Base-by-base conservation (phyloP, 2,113 vertebrate species). In the Turnix velox region DNA sequence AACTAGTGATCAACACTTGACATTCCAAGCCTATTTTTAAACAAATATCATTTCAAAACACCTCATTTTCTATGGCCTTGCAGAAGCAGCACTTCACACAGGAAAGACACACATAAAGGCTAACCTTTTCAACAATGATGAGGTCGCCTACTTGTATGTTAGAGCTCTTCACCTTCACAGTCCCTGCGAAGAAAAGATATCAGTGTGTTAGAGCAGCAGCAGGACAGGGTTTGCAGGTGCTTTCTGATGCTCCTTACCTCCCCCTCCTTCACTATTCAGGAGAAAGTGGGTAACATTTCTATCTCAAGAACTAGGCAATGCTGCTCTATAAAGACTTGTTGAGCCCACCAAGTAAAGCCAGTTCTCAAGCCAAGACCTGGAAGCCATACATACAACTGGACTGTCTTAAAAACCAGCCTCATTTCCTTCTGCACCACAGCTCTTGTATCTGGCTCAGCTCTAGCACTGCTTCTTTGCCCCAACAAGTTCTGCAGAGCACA, bases 41-140 rank as follows among this genome's bases (percentile, higher is more conserved):
- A 8, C 7, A 73, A 61, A 19, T 0, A 18, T 2, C 10, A 51
- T 58, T 84, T 57, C 20, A 51, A 68, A 85, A 62, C 4, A 65
- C 3, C 25, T 57, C 20, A 22, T 45, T 76, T 84, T 33, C 62
- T 33, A 25, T 1, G 1, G 8, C 14, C 37, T 17, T 46, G 9
- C 7, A 10, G 73, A 40, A 28, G 17, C 48, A 24, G 9, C 7
- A 6, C 10, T 80, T 93, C 18, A 68, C 49, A 28, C 4, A 73
- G 28, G 55, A 51, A 65, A 45, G 30, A 8, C 2, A 10, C 9
- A 9, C 13, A 62, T 19, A 66, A 83, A 91, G 48, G 80, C 98
- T 94, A 97, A 99, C 99, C 99, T 99, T 99, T 81, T 99, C 99
- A 24, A 99, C 98, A n/a, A 99, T 98, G 95, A 99, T 98, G 28